Percentiles rank a stretch among this genome's conserved stretches.
phyloP scores from a whole-genome alignment of 2,113 vertebrate genomes.

The Caracal caracal region DNA sequence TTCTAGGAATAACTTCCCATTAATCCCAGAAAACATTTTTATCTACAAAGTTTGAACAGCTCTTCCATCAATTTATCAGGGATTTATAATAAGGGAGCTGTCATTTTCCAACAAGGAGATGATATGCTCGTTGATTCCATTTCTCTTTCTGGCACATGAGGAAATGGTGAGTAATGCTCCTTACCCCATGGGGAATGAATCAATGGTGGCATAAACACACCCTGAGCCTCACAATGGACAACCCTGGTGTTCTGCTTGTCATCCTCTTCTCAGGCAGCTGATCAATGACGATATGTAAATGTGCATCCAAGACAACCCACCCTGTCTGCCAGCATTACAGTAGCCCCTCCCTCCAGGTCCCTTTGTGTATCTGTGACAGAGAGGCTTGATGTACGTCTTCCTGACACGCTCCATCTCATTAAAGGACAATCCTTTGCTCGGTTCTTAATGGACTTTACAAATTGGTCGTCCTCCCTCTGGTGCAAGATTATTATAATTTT shows the following conservation, averaged over 20 bases:
- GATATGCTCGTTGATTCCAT: conserved; percentile 63
- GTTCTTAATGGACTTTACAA: conserved; percentile 73
- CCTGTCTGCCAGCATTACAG: background rate
- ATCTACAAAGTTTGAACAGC: conserved; percentile 57
- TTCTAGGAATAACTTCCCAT: conserved; percentile 61
- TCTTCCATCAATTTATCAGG: conserved; percentile 45
- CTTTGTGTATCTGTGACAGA: conserved; percentile 57
- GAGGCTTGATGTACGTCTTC: conserved; percentile 49
- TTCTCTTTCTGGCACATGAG: conserved; percentile 58
- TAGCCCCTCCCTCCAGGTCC: conserved; percentile 30
- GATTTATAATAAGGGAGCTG: conserved; percentile 57
- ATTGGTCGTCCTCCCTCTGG: conserved; percentile 50
- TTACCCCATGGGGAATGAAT: background rate
- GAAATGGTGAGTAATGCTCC: conserved; percentile 39
- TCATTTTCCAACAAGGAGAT: conserved; percentile 65
- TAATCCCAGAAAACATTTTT: conserved; percentile 59
- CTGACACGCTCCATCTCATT: conserved; percentile 56
- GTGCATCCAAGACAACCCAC: background rate
- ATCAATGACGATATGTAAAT: conserved; percentile 68
- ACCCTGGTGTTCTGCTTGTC: conserved; percentile 36
- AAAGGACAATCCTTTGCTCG: conserved; percentile 61
- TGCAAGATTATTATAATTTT: conserved; percentile 61
- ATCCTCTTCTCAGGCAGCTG: conserved; percentile 39
- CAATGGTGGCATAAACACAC: conserved; percentile 23
- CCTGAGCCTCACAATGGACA: conserved; percentile 2